phyloP scores from a whole-genome alignment of 2,888 invertebrate species.

The Athalia circularis region DNA sequence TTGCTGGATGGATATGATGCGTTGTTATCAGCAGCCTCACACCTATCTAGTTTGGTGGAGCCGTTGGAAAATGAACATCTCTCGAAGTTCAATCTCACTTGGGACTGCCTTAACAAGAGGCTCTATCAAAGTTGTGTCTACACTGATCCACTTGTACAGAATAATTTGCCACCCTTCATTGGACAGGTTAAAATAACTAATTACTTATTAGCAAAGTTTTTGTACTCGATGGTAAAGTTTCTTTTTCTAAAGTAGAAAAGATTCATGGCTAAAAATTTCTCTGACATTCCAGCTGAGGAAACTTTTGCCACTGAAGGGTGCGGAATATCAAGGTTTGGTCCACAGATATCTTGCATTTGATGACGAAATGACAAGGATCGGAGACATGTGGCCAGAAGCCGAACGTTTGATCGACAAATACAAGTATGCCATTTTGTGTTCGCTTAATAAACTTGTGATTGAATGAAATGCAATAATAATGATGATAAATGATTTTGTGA shows the following conservation, averaged over 20 bases:
- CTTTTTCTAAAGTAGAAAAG: neutral
- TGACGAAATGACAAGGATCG: constrained; percentile 78
- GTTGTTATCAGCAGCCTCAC: constrained; percentile 78
- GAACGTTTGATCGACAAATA: constrained; percentile 76
- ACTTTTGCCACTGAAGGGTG: constrained; percentile 66
- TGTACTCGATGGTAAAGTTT: constrained; percentile 4
- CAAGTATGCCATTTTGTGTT: constrained; percentile 59
- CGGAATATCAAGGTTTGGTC: constrained; percentile 73
- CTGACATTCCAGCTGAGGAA: constrained; percentile 64
- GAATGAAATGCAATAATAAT: neutral
- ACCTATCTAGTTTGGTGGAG: constrained; percentile 77
- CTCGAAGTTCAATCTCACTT: constrained; percentile 79
- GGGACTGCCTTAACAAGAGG: constrained; percentile 82
- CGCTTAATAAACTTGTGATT: neutral
- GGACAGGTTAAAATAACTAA: constrained; percentile 71
- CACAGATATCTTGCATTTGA: constrained; percentile 77
- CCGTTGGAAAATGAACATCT: constrained; percentile 79
- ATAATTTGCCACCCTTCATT: constrained; percentile 76
- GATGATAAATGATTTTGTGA: constrained; percentile 33
- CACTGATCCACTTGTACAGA: constrained; percentile 77
- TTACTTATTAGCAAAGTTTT: constrained; percentile 55
- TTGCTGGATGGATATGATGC: constrained; percentile 80
- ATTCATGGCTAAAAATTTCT: neutral
- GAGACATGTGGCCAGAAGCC: constrained; percentile 77
- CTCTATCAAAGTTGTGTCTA: constrained; percentile 78